Conservation (phyloP, 1,140 invertebrate species). For the Drosophila ogumai region DNA sequence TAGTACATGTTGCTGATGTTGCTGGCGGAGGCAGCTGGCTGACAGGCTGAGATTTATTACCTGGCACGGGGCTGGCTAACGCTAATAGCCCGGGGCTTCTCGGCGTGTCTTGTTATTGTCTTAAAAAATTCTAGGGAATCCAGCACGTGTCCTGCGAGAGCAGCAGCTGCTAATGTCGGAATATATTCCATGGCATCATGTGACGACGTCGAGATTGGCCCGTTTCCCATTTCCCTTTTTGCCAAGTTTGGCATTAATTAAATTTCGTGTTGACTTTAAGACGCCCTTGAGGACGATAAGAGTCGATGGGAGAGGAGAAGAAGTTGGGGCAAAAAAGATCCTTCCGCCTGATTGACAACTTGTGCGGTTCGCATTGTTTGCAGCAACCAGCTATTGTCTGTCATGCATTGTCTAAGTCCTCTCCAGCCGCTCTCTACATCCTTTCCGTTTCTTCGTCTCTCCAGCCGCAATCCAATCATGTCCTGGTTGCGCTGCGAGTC, state of each 20-base stretch:
- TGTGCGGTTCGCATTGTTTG: conserved; percentile 44
- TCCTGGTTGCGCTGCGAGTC: conserved; percentile 40
- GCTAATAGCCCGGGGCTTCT: conserved; percentile 61
- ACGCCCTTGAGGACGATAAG: conserved; percentile 48
- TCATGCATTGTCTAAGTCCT: conserved; percentile 50
- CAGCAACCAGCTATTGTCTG: conserved; percentile 50
- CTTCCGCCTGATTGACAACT: conserved; percentile 63
- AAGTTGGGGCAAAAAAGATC: conserved; percentile 2
- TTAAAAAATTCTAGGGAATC: conserved; percentile 55
- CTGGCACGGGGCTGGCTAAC: conserved; percentile 51
- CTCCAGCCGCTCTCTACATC: conserved; percentile 31
- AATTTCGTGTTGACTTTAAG: conserved; percentile 65
- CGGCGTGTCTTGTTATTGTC: conserved; percentile 56
- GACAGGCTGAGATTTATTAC: conserved; percentile 76
- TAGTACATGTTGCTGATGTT: conserved; percentile 19
- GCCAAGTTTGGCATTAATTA: conserved; percentile 58
- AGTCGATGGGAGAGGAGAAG: neutral
- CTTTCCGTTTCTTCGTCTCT: neutral
- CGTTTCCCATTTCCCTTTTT: neutral
- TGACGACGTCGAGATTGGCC: conserved; percentile 35
- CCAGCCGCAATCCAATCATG: conserved; percentile 55
- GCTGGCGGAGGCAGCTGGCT: conserved; percentile 48
- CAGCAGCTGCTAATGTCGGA: conserved; percentile 61
- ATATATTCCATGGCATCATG: conserved; percentile 54
- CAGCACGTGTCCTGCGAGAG: conserved; percentile 42